Base-by-base conservation (phyloP, 2,113 vertebrate genomes). In the Nerophis lumbriciformis region DNA sequence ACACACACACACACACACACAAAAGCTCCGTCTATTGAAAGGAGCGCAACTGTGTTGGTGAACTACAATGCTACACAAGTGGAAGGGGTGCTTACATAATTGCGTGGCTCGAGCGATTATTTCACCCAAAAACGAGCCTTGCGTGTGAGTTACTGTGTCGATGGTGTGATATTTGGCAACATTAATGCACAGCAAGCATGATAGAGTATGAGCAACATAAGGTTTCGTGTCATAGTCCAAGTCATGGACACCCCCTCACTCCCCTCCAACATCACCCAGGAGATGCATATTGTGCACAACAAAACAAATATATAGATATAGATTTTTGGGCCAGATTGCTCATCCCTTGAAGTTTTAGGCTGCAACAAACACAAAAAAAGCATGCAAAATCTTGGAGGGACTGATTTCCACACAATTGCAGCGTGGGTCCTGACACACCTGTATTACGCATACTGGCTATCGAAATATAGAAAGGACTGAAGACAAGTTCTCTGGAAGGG, bases 1-100 rank as follows among this genome's bases (percentile, higher is more conserved):
- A n/a, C n/a, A n/a, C n/a, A n/a, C n/a, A n/a, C n/a, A n/a, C n/a
- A n/a, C n/a, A n/a, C n/a, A n/a, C n/a, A n/a, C 83, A 84, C 84
- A 84, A 28, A 28, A 85, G 82, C 79, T 85, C 71, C 59, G 87
- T 79, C 87, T 82, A 82, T 72, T 80, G 75, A 80, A 65, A 78
- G 83, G 69, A 84, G 82, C 72, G 73, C 65, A 84, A 85, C 77
- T 75, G 72, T 76, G 80, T 67, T 61, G 45, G 48, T 75, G 76
- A 79, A 79, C 75, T 78, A 78, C 78, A 82, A 72, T 37, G 77
- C 73, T 47, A 52, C 57, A 71, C 67, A 60, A 83, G 76, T 81
- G 71, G 75, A 76, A 84, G 80, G 47, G 66, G 74, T 68, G 64
- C 35, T 28, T 66, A 13, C 36, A 67, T 54, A 74, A 77, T 76